phyloP scores from a whole-genome alignment of 2,113 vertebrate species.

The Lynx canadensis region DNA sequence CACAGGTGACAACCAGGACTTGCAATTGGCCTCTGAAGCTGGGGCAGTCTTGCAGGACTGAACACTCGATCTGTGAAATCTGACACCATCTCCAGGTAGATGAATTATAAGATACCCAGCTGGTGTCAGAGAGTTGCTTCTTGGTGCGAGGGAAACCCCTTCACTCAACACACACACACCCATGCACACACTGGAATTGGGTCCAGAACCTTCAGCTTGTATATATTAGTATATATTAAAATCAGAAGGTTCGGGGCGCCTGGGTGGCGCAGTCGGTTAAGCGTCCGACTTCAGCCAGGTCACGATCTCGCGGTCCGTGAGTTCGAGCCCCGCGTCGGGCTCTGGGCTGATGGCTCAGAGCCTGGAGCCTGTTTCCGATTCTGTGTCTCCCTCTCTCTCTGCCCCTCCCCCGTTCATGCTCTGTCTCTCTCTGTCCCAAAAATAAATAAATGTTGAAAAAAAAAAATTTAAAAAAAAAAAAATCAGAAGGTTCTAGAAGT shows the following conservation, averaged over 20 bases:
- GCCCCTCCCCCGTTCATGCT: no score
- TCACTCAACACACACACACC: not conserved
- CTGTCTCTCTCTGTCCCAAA: no score
- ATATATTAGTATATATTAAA: not conserved
- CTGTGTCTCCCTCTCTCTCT: no score
- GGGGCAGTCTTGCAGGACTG: not conserved
- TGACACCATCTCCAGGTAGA: not conserved
- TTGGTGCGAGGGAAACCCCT: not conserved
- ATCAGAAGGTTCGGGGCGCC: not conserved
- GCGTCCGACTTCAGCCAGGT: no score
- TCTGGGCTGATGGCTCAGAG: no score
- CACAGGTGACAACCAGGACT: not conserved
- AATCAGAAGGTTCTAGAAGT: not conserved
- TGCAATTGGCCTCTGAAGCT: not conserved
- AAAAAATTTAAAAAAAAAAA: no score
- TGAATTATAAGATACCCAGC: not conserved
- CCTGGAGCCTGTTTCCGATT: no score
- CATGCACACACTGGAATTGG: not conserved
- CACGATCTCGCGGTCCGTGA: no score
- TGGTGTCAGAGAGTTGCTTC: not conserved
- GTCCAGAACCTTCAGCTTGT: not conserved
- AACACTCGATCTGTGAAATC: not conserved
- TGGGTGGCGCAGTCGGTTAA: no score
- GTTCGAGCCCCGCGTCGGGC: no score
- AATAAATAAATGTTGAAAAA: no score